phyloP scores from a whole-genome alignment of 92 coral and sea anemone genomes.

The Virgularia gustaviana region DNA sequence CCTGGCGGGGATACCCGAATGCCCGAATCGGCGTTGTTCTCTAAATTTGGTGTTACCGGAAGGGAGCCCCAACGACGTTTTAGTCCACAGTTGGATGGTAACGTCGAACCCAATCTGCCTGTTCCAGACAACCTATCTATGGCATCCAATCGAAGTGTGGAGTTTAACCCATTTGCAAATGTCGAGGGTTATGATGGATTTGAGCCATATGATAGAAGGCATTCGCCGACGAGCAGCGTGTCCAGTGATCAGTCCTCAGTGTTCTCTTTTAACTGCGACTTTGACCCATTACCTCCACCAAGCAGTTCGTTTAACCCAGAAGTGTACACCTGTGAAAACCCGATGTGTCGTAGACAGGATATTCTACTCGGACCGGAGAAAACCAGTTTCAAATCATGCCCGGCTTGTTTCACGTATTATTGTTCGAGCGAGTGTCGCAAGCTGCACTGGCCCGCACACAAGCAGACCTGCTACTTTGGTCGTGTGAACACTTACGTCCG shows the following conservation, averaged over 20 bases:
- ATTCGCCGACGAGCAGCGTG: conserved; percentile 30
- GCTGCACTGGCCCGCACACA: conserved; percentile 94
- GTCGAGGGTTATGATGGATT: not conserved
- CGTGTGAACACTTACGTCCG: conserved; percentile 92
- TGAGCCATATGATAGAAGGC: conserved; percentile 16
- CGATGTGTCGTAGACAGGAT: conserved; percentile 69
- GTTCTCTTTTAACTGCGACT: conserved; percentile 33
- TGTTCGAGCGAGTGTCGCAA: conserved; percentile 83
- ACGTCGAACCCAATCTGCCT: too few relatives aligned
- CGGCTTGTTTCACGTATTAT: conserved; percentile 90
- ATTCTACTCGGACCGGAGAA: conserved; percentile 68
- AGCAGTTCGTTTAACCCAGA: conserved; percentile 12
- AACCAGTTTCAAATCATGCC: conserved; percentile 88
- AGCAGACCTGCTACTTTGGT: conserved; percentile 89
- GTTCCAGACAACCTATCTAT: too few relatives aligned
- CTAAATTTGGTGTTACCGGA: too few relatives aligned
- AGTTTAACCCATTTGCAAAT: conserved; percentile 31
- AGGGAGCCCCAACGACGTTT: too few relatives aligned
- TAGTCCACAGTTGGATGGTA: too few relatives aligned
- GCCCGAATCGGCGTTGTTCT: not conserved
- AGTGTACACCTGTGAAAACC: conserved; percentile 69
- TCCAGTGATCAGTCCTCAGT: conserved; percentile 23
- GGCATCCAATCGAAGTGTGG: not conserved
- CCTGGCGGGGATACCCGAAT: not conserved
- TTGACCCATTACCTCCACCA: conserved; percentile 31